phyloP scores from a whole-genome alignment of 2,888 invertebrate genomes.

The Rosalia funebris region DNA sequence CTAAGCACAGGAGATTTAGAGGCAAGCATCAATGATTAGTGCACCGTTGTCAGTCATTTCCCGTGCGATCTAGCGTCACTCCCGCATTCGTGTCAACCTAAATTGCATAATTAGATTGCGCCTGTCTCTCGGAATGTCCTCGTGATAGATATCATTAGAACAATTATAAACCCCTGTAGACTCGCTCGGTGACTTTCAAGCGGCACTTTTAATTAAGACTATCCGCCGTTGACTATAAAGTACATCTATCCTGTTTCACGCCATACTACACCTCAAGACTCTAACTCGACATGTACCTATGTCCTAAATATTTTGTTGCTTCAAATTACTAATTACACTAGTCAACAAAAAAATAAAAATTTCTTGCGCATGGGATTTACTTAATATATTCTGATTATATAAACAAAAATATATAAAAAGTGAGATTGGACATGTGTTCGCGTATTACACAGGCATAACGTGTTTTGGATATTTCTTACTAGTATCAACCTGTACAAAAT shows the following conservation, averaged over 20 bases:
- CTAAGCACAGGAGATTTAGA: slow-evolving; percentile 48
- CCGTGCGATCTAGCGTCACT: slow-evolving; percentile 49
- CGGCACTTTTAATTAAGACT: slow-evolving; percentile 40
- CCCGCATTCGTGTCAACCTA: slow-evolving; percentile 56
- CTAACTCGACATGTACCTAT: not conserved
- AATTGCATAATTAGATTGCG: slow-evolving; percentile 63
- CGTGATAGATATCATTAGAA: slow-evolving; percentile 59
- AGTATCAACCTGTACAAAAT: too few relatives aligned
- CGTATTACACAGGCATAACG: too few relatives aligned
- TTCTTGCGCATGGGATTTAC: too few relatives aligned
- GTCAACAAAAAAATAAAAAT: too few relatives aligned
- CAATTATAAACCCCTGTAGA: slow-evolving; percentile 54
- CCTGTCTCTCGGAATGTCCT: slow-evolving; percentile 56
- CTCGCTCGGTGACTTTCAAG: slow-evolving; percentile 36
- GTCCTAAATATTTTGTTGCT: too few relatives aligned
- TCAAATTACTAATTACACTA: too few relatives aligned
- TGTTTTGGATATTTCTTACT: too few relatives aligned
- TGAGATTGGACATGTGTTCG: too few relatives aligned
- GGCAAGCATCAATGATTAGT: slow-evolving; percentile 54
- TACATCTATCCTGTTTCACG: slow-evolving; percentile 9
- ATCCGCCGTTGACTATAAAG: slow-evolving; percentile 9
- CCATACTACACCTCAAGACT: too few relatives aligned
- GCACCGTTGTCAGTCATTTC: slow-evolving; percentile 60
- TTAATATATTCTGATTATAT: too few relatives aligned
- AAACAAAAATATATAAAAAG: too few relatives aligned